Conservation (phyloP, 2,888 invertebrate genomes). For the Conchocele bisecta region DNA sequence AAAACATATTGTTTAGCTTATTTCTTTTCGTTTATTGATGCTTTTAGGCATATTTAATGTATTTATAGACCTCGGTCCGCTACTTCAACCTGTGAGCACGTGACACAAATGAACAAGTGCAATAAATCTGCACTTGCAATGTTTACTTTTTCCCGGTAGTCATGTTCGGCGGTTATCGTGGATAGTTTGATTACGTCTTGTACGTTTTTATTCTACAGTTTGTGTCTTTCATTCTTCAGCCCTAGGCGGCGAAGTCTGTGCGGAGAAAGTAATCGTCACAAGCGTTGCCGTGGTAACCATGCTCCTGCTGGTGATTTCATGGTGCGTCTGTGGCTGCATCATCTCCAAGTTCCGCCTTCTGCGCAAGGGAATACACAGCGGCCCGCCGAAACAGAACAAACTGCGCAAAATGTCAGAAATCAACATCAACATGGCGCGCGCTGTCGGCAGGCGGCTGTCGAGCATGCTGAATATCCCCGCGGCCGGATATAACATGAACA, state of each 20-base stretch:
- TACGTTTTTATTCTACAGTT: too few species aligned
- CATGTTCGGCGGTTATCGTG: too few species aligned
- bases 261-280: slow-evolving; percentile 37
- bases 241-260: slow-evolving; percentile 18
- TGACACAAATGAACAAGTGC: too few species aligned
- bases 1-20: too few species aligned
- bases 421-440: slow-evolving; percentile 52
- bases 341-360: slow-evolving; percentile 18
- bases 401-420: slow-evolving; percentile 38
- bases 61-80: too few species aligned
- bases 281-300: slow-evolving; percentile 17
- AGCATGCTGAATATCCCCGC: slow-evolving; percentile 56
- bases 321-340: slow-evolving; percentile 48
- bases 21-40: too few species aligned
- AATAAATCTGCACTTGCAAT: too few species aligned
- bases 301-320: slow-evolving; percentile 46
- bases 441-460: slow-evolving; percentile 59
- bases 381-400: not conserved
- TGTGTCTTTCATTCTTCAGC: not conserved
- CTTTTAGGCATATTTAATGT: too few species aligned
- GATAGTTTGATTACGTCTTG: too few species aligned
- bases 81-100: too few species aligned
- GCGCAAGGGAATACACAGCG: not conserved
- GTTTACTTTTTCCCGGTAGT: too few species aligned
- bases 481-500: slow-evolving; percentile 50